Evolutionary conservation across 1,140 invertebrate genomes (phyloP).

Genomic region (Mamestra configurata): DNA sequence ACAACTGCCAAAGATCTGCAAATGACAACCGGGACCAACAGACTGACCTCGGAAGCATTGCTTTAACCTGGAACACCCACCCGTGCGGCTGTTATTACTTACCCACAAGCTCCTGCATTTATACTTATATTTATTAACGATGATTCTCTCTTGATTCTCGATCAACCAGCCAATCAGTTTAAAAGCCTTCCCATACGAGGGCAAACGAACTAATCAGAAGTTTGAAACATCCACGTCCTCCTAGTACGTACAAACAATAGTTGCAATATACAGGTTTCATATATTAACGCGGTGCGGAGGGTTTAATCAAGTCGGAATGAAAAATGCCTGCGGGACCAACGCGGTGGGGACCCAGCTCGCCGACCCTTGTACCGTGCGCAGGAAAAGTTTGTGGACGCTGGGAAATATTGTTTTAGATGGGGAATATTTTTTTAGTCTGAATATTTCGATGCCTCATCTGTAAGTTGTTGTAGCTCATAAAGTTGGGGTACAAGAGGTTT

Average conservation of each 20-base stretch:
- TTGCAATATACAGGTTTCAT: conserved; percentile 72
- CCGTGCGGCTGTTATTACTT: too few species aligned
- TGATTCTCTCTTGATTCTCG: too few species aligned
- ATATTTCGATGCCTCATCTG: too few species aligned
- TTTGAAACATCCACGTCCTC: not conserved
- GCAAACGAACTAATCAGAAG: not conserved
- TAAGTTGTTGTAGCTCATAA: too few species aligned
- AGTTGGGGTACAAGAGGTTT: too few species aligned
- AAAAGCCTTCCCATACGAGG: not conserved
- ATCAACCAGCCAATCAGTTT: not conserved
- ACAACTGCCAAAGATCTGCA: too few species aligned
- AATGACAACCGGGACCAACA: too few species aligned
- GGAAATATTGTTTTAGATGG: not conserved
- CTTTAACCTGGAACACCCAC: too few species aligned
- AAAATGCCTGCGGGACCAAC: conserved; percentile 80
- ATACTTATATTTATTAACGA: too few species aligned
- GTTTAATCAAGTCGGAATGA: conserved; percentile 85
- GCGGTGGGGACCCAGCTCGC: conserved; percentile 44
- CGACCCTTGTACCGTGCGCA: conserved; percentile 62
- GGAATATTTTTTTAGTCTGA: not conserved
- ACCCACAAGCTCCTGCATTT: too few species aligned
- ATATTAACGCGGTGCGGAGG: conserved; percentile 73
- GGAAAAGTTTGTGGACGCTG: conserved; percentile 44
- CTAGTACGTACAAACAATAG: conserved; percentile 36
- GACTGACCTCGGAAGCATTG: too few species aligned